Base-by-base conservation (phyloP, 2,888 invertebrate species). In the Tinea trinotella region DNA sequence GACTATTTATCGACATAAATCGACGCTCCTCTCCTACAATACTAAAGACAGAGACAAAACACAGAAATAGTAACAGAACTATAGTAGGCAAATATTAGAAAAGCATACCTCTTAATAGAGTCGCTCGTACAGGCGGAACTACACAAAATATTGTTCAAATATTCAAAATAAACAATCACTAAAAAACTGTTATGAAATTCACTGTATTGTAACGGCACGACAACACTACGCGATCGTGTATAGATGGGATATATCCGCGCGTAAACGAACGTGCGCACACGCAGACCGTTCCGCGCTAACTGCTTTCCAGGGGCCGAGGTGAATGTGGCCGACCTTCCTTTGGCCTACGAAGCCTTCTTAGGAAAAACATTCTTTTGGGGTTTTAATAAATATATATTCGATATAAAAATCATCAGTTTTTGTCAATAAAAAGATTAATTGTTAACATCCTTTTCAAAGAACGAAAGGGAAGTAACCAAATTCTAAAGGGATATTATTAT, bases 301-400 rank as follows among this genome's bases (percentile, higher is more conserved):
- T 81, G 74, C 63, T 62, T 57, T 61, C 60, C 58, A 55, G 54
- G 58, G 63, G 59, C 58, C 64, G 63, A 56, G 69, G 81, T 80
- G 82, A 82, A 81, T 75, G 82, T 65, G 69, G 63, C 60, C 80
- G 81, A 80, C 83, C 83, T 83, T 82, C 76, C 80, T 76, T 19
- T 10, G 22, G 73, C 81, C 80, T 72, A 81, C 76, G 62, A 62
- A 73, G 72, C 76, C 73, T 75, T 71, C 76, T 70, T 67, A 12
- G 6, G 40, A 40, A 40, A 40, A 40, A 48, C 18, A 48, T 48
- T 48, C 48, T 48, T 48, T 10, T 30, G n/a, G 30, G 17, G 19
- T 46, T 19, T 17, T 46, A 46, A 17, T 19, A n/a, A 46, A 46
- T 15, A 46, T 18, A n/a, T n/a, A n/a, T n/a, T n/a, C n/a, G n/a